These are phyloP conservation scores for Leptopilina syphax DNA, from an alignment of 2,888 invertebrate genomes.

Conservation along the genomic window DNA sequence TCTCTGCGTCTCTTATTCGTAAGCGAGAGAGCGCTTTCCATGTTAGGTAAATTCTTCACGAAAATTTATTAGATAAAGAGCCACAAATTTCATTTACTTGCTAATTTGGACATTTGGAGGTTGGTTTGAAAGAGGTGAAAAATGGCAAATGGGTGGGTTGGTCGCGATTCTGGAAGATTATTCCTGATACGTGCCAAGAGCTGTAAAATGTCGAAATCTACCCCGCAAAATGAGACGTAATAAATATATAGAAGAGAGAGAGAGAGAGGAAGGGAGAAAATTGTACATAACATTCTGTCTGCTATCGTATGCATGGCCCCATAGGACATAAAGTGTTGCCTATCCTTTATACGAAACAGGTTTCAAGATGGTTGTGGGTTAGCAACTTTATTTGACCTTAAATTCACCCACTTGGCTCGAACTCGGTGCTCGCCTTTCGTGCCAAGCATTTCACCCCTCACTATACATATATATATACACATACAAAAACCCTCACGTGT, in stretches of 20 bases:
- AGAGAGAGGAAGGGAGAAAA: conserved; percentile 30
- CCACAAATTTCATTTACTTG: conserved; percentile 20
- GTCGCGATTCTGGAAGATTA: conserved; percentile 17
- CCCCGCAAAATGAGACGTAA: conserved; percentile 33
- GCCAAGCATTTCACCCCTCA: conserved; percentile 44
- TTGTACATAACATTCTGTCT: conserved; percentile 46
- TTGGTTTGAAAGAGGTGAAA: conserved; percentile 18
- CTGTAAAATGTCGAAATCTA: conserved; percentile 31
- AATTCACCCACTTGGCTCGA: conserved; percentile 68
- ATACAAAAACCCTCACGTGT: conserved; percentile 24
- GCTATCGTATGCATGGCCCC: conserved; percentile 62
- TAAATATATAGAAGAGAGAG: neutral
- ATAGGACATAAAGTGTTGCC: conserved; percentile 52
- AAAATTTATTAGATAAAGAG: conserved; percentile 7
- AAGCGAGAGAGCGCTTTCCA: neutral
- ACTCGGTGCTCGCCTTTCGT: conserved; percentile 49
- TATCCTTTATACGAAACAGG: conserved; percentile 51
- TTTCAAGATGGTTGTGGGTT: conserved; percentile 49
- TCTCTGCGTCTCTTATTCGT: too few species aligned
- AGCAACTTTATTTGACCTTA: conserved; percentile 69
- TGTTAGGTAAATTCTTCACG: conserved; percentile 5
- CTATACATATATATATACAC: neutral
- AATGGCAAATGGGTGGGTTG: neutral
- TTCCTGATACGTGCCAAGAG: conserved; percentile 32
- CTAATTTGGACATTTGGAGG: conserved; percentile 31